Evolutionary conservation across 2,797 vertebrate species (phyloP).

Genomic region (Crax fasciolata): DNA sequence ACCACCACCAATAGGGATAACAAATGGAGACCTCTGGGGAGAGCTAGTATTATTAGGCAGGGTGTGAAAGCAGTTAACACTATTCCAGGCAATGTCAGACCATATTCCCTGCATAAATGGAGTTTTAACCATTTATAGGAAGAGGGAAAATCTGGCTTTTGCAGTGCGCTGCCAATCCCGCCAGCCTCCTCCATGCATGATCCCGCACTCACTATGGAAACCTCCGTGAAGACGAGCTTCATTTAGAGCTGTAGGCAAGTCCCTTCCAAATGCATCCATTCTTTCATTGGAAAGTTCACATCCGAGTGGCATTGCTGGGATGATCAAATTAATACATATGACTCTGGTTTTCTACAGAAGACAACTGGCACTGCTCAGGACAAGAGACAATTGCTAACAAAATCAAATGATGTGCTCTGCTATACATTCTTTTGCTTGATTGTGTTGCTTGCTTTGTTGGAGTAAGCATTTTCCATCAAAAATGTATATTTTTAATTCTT

Average conservation of each 20-base stretch:
- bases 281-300: not conserved
- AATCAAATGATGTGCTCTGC: not conserved
- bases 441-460: not conserved
- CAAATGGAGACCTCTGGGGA: not conserved
- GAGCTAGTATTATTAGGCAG: not conserved
- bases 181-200: not conserved
- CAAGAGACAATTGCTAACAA: not conserved
- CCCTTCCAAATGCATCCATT: not conserved
- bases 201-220: not conserved
- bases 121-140: not conserved
- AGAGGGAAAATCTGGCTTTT: not conserved
- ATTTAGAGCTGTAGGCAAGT: not conserved
- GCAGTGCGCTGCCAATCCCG: not conserved
- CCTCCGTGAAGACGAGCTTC: not conserved
- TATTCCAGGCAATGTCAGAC: not conserved
- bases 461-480: not conserved
- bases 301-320: not conserved
- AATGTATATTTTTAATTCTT: not conserved
- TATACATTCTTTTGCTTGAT: not conserved
- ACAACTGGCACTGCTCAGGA: not conserved
- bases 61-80: not conserved
- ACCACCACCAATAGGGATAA: not conserved
- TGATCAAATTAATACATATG: not conserved
- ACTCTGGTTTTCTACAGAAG: not conserved
- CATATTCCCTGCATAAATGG: not conserved